Evolutionary conservation across 2,797 vertebrate species (phyloP).

Genomic region (Fistularia tabacaria): DNA sequence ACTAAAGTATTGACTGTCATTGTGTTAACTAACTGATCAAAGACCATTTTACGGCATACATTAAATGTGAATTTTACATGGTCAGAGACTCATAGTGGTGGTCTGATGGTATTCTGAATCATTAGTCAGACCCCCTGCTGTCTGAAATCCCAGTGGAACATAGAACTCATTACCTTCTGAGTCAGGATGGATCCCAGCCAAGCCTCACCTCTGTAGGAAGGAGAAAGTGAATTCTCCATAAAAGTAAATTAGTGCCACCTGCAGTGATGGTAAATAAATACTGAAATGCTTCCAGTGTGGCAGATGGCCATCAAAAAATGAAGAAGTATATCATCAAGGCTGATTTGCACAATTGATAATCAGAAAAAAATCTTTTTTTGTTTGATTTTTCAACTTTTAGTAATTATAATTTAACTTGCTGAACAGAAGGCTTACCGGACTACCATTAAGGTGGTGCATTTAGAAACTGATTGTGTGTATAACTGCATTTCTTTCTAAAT

Average conservation of each 20-base stretch:
- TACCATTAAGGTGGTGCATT: too few relatives aligned
- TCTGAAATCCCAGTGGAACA: conserved; percentile 47
- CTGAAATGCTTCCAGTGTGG: conserved; percentile 25
- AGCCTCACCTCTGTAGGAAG: conserved; percentile 28
- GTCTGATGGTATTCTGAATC: conserved; percentile 43
- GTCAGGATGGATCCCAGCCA: conserved; percentile 48
- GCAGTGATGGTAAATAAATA: conserved; percentile 20
- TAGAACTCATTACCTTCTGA: conserved; percentile 54
- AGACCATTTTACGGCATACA: conserved; percentile 39
- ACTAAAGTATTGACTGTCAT: too few relatives aligned
- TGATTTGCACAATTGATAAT: conserved; percentile 35
- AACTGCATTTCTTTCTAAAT: too few relatives aligned
- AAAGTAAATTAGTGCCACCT: conserved; percentile 24
- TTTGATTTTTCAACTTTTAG: too few relatives aligned
- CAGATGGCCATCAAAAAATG: conserved; percentile 43
- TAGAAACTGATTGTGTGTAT: too few relatives aligned
- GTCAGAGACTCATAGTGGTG: conserved; percentile 33
- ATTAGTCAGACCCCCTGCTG: conserved; percentile 55
- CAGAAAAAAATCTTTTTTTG: too few relatives aligned
- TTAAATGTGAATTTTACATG: conserved; percentile 35
- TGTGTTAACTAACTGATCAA: background rate
- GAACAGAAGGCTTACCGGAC: too few relatives aligned
- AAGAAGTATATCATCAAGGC: conserved; percentile 22
- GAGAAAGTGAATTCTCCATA: conserved; percentile 21
- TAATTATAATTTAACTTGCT: too few relatives aligned